Evolutionary conservation across 2,888 invertebrate species (phyloP), one percentile per base, ranked within the genome.

Genomic region (Diarsia rubi): DNA sequence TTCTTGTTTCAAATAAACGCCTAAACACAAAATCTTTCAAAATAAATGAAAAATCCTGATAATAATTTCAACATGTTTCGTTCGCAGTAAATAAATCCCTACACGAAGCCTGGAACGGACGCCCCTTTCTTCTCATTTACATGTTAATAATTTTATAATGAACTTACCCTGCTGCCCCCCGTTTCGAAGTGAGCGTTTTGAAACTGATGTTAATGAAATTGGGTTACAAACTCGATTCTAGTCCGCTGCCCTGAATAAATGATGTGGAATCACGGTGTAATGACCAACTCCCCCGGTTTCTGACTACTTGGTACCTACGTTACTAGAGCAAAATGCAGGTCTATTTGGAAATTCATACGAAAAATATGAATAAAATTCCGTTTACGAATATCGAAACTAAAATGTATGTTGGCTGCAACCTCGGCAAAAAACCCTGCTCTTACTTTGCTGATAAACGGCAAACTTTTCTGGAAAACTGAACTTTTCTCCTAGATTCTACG

Each of bases 111-210:
- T 11, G 14, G 64, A 74, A 80, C 52, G 64, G n/a, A 31, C 63
- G 49, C n/a, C 52, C 45, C n/a, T 67, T 27, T 27, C 52, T 44
- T 63, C 67, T 68, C 52, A 80, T 78, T 78, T 66, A 69, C 75
- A 79, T 81, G 76, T 31, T 59, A 47, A 79, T 75, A 21, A 69
- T 66, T 75, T 52, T 67, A 70, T 76, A 75, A 81, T 76, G 65
- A 69, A 67, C 57, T 44, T 27, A 27, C 42, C 8, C 37, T 6
- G 79, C 44, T 19, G 65, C 45, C 57, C 59, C 42, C 24, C 14
- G 42, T 42, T 75, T 37, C 54, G 21, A 67, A 78, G 14, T 65
- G 49, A n/a, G 52, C 59, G 21, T 60, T 75, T 75, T 24, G 54
- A 77, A 65, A 47, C 27, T 42, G 52, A 54, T 60, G 44, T 65